Evolutionary conservation across 1,140 invertebrate species (phyloP).

Genomic region (Odontomachus brunneus): DNA sequence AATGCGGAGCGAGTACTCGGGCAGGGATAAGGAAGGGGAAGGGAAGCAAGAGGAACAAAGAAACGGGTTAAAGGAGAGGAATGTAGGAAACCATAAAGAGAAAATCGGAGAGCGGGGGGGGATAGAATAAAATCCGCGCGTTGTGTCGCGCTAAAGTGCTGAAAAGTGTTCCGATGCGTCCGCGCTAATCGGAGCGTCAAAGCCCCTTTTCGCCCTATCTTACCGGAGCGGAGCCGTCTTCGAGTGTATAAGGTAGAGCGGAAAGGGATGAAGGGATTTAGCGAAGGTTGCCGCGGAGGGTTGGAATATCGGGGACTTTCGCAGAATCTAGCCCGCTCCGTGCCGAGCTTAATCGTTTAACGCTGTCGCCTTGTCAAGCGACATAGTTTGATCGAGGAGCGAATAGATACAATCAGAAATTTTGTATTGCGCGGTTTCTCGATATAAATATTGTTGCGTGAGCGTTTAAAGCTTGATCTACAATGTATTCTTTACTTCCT

Average conservation of each 20-base stretch:
- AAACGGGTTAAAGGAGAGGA: not conserved
- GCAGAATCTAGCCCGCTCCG: slow-evolving; percentile 23
- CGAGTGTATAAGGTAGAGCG: slow-evolving; percentile 8
- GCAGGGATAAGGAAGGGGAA: slow-evolving; percentile 27
- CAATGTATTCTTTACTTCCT: too few species aligned
- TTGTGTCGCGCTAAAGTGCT: slow-evolving; percentile 73
- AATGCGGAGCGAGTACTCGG: not conserved
- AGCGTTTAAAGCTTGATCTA: too few species aligned
- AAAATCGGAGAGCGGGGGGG: slow-evolving; percentile 17
- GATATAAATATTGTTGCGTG: too few species aligned
- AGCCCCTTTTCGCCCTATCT: slow-evolving; percentile 61
- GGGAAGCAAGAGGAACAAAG: slow-evolving; percentile 26
- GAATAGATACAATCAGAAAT: not conserved
- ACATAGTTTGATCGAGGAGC: slow-evolving; percentile 44
- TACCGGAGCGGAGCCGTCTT: slow-evolving; percentile 28
- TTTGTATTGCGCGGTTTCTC: not conserved
- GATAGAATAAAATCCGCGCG: slow-evolving; percentile 56
- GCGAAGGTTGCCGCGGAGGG: slow-evolving; percentile 16
- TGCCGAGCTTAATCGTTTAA: slow-evolving; percentile 66
- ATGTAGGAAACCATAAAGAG: slow-evolving; percentile 1
- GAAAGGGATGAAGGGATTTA: slow-evolving; percentile 53
- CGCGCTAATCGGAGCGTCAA: slow-evolving; percentile 80
- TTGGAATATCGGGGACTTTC: slow-evolving; percentile 46
- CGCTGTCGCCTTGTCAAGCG: slow-evolving; percentile 56
- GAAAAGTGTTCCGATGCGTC: slow-evolving; percentile 81